These are phyloP conservation scores for Heliconius ismenius DNA, from an alignment of 2,888 invertebrate species.

Conservation along the genomic window DNA sequence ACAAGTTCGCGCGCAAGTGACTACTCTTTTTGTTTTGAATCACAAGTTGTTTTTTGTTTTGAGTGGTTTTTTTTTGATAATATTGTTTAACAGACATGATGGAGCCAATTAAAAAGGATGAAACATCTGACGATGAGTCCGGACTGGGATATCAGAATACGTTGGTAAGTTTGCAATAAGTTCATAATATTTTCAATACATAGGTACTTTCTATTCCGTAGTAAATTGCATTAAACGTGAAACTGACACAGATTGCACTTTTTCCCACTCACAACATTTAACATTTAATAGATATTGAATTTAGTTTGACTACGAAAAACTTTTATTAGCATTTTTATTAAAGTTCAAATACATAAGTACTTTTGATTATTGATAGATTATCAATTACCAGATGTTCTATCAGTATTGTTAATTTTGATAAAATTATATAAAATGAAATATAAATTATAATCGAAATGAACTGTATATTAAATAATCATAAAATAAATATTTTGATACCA, in stretches of 20 bases:
- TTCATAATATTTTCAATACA: conserved; percentile 34
- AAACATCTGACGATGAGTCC: conserved; percentile 82
- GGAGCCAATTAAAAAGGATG: conserved; percentile 65
- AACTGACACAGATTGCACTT: conserved; percentile 18
- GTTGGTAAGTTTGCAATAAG: conserved; percentile 79
- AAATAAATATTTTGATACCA: conserved; percentile 8
- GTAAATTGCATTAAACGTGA: conserved; percentile 46
- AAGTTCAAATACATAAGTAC: not conserved
- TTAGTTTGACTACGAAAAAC: not conserved
- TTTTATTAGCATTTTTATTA: too few species aligned
- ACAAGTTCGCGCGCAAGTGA: conserved; percentile 43
- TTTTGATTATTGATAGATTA: not conserved
- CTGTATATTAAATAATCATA: not conserved
- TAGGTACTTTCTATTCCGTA: conserved; percentile 65
- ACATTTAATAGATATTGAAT: not conserved
- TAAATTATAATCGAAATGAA: not conserved
- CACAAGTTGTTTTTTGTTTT: conserved; percentile 55
- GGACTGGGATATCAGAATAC: conserved; percentile 87
- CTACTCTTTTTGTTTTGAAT: conserved; percentile 61
- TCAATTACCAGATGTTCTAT: conserved; percentile 9
- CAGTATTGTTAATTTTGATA: not conserved
- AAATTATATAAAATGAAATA: not conserved
- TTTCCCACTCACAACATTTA: not conserved
- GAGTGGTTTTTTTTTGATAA: conserved; percentile 44
- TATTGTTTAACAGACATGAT: conserved; percentile 61